These are phyloP conservation scores for Gonatopus flavifemur DNA, from an alignment of 1,140 invertebrate species.

Conservation along the genomic window DNA sequence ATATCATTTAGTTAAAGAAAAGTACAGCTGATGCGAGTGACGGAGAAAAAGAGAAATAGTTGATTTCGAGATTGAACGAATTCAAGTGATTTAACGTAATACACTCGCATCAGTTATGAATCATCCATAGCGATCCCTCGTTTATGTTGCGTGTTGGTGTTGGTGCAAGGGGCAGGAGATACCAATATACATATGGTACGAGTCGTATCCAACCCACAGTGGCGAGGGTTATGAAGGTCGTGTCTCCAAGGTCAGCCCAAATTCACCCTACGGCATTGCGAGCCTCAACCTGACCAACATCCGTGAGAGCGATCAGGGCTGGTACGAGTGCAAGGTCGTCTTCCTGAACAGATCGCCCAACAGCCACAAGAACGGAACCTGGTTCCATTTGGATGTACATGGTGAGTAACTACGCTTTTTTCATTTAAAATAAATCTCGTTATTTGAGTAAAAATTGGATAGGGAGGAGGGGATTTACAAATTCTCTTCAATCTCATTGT, in stretches of 20 bases:
- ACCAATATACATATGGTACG: conserved; percentile 97
- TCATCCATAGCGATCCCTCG: conserved; percentile 30
- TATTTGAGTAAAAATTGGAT: too few species aligned
- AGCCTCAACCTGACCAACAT: conserved; percentile 94
- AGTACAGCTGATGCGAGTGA: not conserved
- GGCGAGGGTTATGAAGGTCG: conserved; percentile 89
- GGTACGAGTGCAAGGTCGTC: conserved; percentile 96
- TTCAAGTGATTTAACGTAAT: too few species aligned
- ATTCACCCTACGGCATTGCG: conserved; percentile 84
- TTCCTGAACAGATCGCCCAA: conserved; percentile 92
- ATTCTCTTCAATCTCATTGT: too few species aligned
- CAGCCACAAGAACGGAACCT: conserved; percentile 88
- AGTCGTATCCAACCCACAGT: conserved; percentile 92
- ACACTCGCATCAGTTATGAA: conserved; percentile 23
- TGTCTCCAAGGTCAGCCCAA: conserved; percentile 82
- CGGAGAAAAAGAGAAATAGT: not conserved
- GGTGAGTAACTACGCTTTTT: conserved; percentile 63
- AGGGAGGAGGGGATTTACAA: too few species aligned
- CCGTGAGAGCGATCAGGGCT: conserved; percentile 89
- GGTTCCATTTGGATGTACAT: conserved; percentile 96
- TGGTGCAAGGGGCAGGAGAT: conserved; percentile 81
- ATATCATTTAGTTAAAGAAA: too few species aligned
- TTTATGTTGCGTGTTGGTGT: conserved; percentile 56
- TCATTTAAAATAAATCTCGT: too few species aligned
- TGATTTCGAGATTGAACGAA: too few species aligned